These are phyloP conservation scores for Grantiella picta DNA, from an alignment of 2,113 vertebrate species.

Conservation along the genomic window DNA sequence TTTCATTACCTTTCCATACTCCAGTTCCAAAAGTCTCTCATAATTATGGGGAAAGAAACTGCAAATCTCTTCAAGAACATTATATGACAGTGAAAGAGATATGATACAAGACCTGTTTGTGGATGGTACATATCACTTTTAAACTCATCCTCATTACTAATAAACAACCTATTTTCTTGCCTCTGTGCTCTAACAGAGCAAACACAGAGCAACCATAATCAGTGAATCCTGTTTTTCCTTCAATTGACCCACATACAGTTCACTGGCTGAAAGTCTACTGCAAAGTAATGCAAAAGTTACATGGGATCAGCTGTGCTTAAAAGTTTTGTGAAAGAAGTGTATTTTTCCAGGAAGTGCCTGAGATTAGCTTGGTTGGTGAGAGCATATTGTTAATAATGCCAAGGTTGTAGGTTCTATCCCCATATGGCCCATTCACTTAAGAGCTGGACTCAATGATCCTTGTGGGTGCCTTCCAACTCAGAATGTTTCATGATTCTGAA, in stretches of 20 bases:
- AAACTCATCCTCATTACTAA: not conserved
- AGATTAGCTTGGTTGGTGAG: not conserved
- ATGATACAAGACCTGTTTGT: not conserved
- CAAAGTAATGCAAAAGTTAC: not conserved
- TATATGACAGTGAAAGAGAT: not conserved
- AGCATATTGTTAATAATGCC: not conserved
- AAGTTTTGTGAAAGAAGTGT: not conserved
- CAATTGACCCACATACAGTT: not conserved
- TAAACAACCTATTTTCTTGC: not conserved
- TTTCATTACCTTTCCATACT: not conserved
- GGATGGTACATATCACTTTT: not conserved
- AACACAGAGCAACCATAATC: not conserved
- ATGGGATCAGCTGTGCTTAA: not conserved
- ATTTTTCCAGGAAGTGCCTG: conserved; percentile 48
- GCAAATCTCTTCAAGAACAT: not conserved
- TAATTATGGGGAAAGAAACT: not conserved
- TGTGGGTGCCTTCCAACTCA: not conserved
- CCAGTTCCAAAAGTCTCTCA: not conserved
- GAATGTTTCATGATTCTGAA: not conserved
- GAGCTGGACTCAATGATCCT: not conserved
- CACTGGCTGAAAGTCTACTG: not conserved
- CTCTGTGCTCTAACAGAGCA: not conserved
- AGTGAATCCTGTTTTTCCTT: not conserved
- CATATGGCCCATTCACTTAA: not conserved
- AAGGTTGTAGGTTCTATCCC: not conserved